A percentile compares a stretch with the other conserved stretches of the same genome.
phyloP scores from a whole-genome alignment of 1,140 invertebrate species.

The Megathymus violae region DNA sequence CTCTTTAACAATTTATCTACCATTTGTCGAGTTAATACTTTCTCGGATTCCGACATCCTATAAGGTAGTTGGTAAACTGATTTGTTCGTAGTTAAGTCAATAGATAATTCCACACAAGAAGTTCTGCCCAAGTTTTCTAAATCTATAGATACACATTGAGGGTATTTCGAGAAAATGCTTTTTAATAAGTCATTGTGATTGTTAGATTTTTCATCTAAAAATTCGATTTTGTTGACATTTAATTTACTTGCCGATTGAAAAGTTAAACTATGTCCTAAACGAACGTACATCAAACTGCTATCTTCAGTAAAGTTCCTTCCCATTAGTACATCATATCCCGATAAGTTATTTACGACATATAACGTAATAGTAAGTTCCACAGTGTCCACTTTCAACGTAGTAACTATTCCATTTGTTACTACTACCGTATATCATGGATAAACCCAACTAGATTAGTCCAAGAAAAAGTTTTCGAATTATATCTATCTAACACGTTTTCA shows the following conservation, averaged over 20 bases:
- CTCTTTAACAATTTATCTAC: slow-evolving; percentile 5
- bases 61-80: slow-evolving; percentile 9
- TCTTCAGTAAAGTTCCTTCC: slow-evolving; percentile 33
- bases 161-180: slow-evolving; percentile 3
- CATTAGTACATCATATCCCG: slow-evolving; percentile 16
- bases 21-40: background rate
- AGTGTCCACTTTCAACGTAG: slow-evolving; percentile 14
- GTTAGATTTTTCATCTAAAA: background rate
- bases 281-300: slow-evolving; percentile 22
- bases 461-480: slow-evolving; percentile 5
- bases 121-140: slow-evolving; percentile 10
- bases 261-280: slow-evolving; percentile 13
- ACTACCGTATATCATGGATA: background rate
- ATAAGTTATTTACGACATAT: slow-evolving; percentile 16
- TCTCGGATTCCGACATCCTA: slow-evolving; percentile 8
- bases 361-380: slow-evolving; percentile 19
- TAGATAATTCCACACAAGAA: slow-evolving; percentile 17
- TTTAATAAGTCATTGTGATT: background rate
- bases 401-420: slow-evolving; percentile 16
- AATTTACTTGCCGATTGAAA: slow-evolving; percentile 26
- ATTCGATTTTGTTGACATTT: slow-evolving; percentile 12
- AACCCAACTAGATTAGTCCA: slow-evolving; percentile 25
- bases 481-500: background rate
- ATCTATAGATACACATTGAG: slow-evolving; percentile 14
- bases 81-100: slow-evolving; percentile 22